Evolutionary conservation across 2,888 invertebrate genomes (phyloP).

Genomic region (Tricholauxania praeusta): DNA sequence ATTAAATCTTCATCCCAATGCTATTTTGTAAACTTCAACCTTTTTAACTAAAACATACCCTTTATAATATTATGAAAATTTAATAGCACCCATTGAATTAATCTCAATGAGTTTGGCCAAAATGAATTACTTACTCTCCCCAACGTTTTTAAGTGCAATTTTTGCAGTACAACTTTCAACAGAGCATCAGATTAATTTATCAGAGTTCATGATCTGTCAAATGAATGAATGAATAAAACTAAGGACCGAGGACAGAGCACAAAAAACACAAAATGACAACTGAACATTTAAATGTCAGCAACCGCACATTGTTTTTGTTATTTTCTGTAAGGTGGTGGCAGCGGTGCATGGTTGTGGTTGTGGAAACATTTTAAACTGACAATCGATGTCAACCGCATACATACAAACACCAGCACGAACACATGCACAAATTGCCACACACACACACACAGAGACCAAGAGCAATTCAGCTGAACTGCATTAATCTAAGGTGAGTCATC

Average conservation of each 20-base stretch:
- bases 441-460: neutral
- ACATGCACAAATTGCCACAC: neutral
- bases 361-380: neutral
- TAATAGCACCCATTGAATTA: too few species aligned
- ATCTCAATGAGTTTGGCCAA: too few species aligned
- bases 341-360: neutral
- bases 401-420: neutral
- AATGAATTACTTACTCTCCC: too few species aligned
- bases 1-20: too few species aligned
- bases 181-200: constrained; percentile 14
- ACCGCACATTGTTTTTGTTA: constrained; percentile 13
- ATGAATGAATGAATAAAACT: neutral
- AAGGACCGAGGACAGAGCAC: neutral
- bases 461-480: constrained; percentile 25
- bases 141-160: too few species aligned
- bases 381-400: constrained; percentile 1
- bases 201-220: constrained; percentile 26
- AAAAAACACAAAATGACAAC: constrained; percentile 20
- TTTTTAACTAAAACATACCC: too few species aligned
- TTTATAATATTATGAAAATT: too few species aligned
- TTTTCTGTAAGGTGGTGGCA: neutral
- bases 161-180: neutral
- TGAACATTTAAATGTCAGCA: constrained; percentile 29
- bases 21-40: too few species aligned
- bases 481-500: constrained; percentile 47